phyloP scores from a whole-genome alignment of 2,888 invertebrate genomes.

The Salticus scenicus region DNA sequence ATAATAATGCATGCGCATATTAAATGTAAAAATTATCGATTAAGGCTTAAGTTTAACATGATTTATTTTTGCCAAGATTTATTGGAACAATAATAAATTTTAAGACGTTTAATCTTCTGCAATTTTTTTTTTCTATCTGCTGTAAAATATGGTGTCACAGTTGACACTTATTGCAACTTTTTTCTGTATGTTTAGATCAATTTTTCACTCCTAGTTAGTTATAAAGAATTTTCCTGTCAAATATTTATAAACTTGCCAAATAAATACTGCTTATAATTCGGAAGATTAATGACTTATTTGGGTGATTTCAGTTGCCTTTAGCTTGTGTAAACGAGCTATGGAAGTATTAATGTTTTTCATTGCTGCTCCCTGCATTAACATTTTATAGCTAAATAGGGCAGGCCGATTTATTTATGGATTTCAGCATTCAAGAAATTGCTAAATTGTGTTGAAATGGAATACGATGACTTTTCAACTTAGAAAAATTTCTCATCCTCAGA shows the following conservation, averaged over 20 bases:
- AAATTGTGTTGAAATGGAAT: too few relatives aligned
- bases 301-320: background rate
- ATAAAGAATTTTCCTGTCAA: background rate
- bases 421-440: too few relatives aligned
- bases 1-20: too few relatives aligned
- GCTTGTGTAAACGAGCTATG: background rate
- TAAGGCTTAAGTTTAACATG: background rate
- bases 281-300: background rate
- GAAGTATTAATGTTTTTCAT: background rate
- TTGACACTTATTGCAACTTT: background rate
- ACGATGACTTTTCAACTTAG: too few relatives aligned
- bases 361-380: background rate
- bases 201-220: conserved; percentile 4
- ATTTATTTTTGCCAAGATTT: background rate
- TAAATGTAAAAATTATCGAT: too few relatives aligned
- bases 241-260: conserved; percentile 12
- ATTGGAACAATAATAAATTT: background rate
- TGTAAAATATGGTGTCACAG: background rate
- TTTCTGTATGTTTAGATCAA: background rate
- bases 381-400: background rate
- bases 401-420: background rate
- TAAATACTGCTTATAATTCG: background rate
- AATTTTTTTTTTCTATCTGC: background rate
- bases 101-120: background rate
- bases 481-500: too few relatives aligned